Evolutionary conservation across 2,888 invertebrate genomes (phyloP), one percentile per base, ranked within the genome.

Genomic region (Glaucopsyche alexis): DNA sequence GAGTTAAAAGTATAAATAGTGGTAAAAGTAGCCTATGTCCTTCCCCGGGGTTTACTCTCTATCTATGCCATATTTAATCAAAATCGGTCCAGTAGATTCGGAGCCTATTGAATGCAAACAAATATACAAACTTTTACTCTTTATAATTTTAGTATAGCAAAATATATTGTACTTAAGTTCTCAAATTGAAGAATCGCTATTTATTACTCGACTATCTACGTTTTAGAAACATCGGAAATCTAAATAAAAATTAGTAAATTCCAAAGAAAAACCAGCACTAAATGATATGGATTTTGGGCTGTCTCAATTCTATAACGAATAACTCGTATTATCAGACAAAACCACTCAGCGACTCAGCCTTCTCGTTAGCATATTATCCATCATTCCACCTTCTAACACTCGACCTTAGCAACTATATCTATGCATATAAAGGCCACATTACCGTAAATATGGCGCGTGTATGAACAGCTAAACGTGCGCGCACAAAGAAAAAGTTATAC

Each of bases 401-500:
- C 29, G 8, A 47, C 19, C 19, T 9, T 47, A 13, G 69, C 69
- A 19, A 2, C 66, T 42, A 55, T 42, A 14, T 1, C 52, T 64
- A 4, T 7, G 1, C 40, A 7, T 2, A 42, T 50, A 67, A 42
- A 67, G 66, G 42, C 29, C 1, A 72, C 7, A 72, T 11, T 45
- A 14, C 42, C n/a, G 9, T 5, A 11, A 7, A 38, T 42, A n/a
- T 6, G 13, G 9, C 42, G 14, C 52, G 5, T 74, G 74, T 78
- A 75, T 78, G 77, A 78, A 76, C 77, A 77, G 78, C 75, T 77
- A 78, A 74, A 77, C 77, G 75, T 72, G 73, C 74, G 73, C 73
- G 76, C 67, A 79, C 77, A 78, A 78, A 77, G 75, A 77, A 78
- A 76, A 73, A 78, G 76, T 76, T 73, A 76, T 75, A 72, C 71